Conservation (phyloP, 2,888 invertebrate species). For the Orthonychiurus folsomi region DNA sequence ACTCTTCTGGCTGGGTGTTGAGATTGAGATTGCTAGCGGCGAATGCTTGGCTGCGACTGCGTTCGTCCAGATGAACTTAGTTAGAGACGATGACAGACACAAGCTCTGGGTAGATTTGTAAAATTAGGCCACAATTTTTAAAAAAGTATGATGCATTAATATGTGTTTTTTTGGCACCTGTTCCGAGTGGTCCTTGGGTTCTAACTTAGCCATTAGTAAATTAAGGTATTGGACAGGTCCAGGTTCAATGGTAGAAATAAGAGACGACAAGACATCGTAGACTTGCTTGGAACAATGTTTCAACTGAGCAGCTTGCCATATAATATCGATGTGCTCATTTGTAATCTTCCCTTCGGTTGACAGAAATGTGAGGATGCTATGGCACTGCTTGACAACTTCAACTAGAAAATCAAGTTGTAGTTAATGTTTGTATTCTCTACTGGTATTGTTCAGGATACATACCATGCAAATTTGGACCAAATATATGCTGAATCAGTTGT, state of each 20-base stretch:
- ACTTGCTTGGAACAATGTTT: slow-evolving; percentile 93
- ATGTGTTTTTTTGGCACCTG: too few species aligned
- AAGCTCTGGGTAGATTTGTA: slow-evolving; percentile 56
- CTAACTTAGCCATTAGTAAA: slow-evolving; percentile 72
- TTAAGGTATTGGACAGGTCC: slow-evolving; percentile 82
- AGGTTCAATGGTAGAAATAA: slow-evolving; percentile 81
- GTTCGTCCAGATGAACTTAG: slow-evolving; percentile 84
- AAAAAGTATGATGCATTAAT: too few species aligned
- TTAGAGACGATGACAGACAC: slow-evolving; percentile 77
- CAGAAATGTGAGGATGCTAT: slow-evolving; percentile 81
- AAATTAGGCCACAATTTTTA: slow-evolving; percentile 14
- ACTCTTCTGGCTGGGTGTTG: slow-evolving; percentile 27
- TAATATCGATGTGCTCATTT: slow-evolving; percentile 79
- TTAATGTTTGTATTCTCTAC: too few species aligned
- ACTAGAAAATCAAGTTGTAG: slow-evolving; percentile 10
- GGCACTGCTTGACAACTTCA: slow-evolving; percentile 79
- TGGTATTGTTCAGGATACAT: too few species aligned
- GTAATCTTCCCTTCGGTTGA: slow-evolving; percentile 86
- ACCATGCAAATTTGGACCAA: slow-evolving; percentile 94
- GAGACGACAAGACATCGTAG: slow-evolving; percentile 76
- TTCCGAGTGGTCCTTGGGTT: slow-evolving; percentile 85
- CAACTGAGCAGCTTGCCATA: slow-evolving; percentile 89
- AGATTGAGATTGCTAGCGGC: slow-evolving; percentile 35
- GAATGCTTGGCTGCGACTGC: slow-evolving; percentile 42
- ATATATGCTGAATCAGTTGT: slow-evolving; percentile 85